Conservation (phyloP, 2,797 vertebrate genomes). For the Trachops cirrhosus region DNA sequence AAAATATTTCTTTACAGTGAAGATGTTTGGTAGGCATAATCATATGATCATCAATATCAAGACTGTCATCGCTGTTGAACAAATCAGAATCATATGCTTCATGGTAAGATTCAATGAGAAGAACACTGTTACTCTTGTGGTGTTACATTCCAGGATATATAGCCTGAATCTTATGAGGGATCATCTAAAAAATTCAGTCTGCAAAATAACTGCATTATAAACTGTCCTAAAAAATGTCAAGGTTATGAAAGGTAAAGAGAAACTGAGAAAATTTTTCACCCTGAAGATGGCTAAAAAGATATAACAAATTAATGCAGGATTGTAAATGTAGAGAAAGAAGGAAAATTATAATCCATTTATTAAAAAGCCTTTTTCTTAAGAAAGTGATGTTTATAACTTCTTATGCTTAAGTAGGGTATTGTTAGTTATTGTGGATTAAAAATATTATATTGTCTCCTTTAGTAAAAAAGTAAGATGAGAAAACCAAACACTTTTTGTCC, state of each 20-base stretch:
- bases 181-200: neutral
- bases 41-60: neutral
- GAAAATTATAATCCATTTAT: neutral
- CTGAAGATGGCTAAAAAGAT: neutral
- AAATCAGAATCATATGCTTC: neutral
- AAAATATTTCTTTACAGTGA: neutral
- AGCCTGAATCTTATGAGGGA: neutral
- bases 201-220: neutral
- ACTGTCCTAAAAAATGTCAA: neutral
- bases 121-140: neutral
- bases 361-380: neutral
- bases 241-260: neutral
- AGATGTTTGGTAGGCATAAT: neutral
- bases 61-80: neutral
- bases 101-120: neutral
- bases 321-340: neutral
- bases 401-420: neutral
- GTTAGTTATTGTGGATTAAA: neutral
- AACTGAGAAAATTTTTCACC: neutral
- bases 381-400: neutral
- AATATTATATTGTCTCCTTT: neutral
- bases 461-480: neutral
- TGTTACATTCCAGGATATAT: neutral
- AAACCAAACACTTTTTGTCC: neutral
- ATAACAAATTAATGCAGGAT: neutral